Percentiles rank a stretch among this genome's conserved stretches.
These are phyloP conservation scores for Adoxophyes honmai DNA, from an alignment of 1,140 invertebrate species.

Conservation along the genomic window DNA sequence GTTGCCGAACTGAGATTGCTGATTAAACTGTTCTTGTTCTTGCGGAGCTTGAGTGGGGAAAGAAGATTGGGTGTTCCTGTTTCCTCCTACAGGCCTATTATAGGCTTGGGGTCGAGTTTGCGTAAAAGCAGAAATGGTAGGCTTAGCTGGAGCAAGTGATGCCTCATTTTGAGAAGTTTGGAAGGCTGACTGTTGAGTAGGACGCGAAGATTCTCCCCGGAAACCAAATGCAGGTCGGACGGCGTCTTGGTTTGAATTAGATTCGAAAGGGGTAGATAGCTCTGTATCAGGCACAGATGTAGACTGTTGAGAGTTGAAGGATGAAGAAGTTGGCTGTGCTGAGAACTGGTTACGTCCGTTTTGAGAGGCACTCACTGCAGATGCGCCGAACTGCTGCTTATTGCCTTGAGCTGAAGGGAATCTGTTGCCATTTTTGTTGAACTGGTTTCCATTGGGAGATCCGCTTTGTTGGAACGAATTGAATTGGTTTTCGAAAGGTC, in stretches of 20 bases:
- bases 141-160: not conserved
- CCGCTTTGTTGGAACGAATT: not conserved
- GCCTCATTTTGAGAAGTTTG: not conserved
- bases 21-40: not conserved
- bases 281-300: constrained; percentile 33
- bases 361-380: not conserved
- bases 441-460: not conserved
- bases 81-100: not conserved
- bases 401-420: not conserved
- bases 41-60: constrained; percentile 1
- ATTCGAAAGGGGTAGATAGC: constrained; percentile 40
- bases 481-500: not conserved
- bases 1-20: not conserved
- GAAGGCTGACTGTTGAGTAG: constrained; percentile 1
- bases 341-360: constrained; percentile 1
- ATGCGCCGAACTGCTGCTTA: constrained; percentile 11
- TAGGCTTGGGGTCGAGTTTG: constrained; percentile 3
- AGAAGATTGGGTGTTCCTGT: not conserved
- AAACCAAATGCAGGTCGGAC: not conserved
- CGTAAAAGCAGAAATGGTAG: constrained; percentile 2
- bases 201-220: not conserved
- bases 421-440: not conserved
- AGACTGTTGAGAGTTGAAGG: constrained; percentile 24
- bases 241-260: constrained; percentile 11
- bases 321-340: not conserved